Evolutionary conservation across 1,140 invertebrate genomes (phyloP), one percentile per base, ranked within the genome.

Genomic region (Tribolium madens): DNA sequence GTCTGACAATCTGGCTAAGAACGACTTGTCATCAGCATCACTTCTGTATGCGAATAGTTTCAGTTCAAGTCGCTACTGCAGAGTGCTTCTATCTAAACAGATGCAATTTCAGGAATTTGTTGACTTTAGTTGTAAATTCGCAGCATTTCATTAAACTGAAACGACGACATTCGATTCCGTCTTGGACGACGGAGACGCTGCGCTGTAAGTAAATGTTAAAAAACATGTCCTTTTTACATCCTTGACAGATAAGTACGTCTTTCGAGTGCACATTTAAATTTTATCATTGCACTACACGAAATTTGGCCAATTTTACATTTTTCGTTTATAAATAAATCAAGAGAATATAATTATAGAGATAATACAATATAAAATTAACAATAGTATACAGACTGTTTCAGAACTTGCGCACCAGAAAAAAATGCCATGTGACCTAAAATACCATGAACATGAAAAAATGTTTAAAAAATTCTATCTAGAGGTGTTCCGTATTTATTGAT

Each of bases 91-190:
- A 64, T 64, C 21, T 64, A 33, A 33, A 64, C 26, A 64, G 57
- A 64, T 31, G 26, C 57, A 71, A 69, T 69, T 69, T 15, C 64
- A 36, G 68, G 42, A 47, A 71, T 21, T 71, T 71, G 68, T 71
- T 71, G 68, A 71, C 68, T 71, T 15, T 21, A 46, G 17, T 71
- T 71, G 47, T 71, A 71, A 48, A 71, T 71, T 64, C 14, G 26
- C n/a, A 64, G 26, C 57, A 64, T 33, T 64, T 64, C 57, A 21
- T 57, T 57, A 18, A 57, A 21, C 17, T 64, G 26, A 14, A 64
- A 33, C n/a, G 26, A 64, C 26, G 57, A 64, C 57, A 33, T 64
- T 64, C 26, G 14, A 64, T 64, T 64, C 26, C 26, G n/a, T 26
- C 57, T 12, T 64, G 57, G 26, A 64, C 57, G 21, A 21, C 57